phyloP scores from a whole-genome alignment of 2,888 invertebrate species.

The Rhamphomyia laevipes region DNA sequence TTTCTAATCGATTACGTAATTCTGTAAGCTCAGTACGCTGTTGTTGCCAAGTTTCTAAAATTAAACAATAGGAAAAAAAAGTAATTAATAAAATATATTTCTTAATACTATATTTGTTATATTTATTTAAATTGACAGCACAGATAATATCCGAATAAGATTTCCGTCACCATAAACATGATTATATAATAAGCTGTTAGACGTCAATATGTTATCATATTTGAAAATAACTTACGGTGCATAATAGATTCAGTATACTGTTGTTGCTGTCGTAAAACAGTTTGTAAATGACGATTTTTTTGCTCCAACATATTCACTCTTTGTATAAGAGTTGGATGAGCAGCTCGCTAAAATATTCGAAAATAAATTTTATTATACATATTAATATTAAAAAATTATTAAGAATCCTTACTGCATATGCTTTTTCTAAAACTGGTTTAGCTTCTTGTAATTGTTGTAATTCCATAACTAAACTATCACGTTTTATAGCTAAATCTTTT shows the following conservation, averaged over 20 bases:
- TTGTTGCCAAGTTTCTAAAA: constrained; percentile 35
- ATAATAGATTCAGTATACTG: constrained; percentile 49
- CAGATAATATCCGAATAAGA: no score
- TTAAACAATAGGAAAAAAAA: constrained; percentile 3
- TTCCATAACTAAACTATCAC: constrained; percentile 38
- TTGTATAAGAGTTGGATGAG: constrained; percentile 36
- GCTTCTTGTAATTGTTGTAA: constrained; percentile 38
- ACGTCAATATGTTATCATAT: no score
- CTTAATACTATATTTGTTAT: no score
- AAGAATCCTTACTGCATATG: constrained; percentile 32
- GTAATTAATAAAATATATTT: constrained; percentile 1
- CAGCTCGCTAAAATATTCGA: constrained; percentile 26
- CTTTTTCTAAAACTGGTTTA: constrained; percentile 36
- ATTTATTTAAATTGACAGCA: no score
- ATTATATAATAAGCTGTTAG: no score
- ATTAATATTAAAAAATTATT: neutral
- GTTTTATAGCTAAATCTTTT: constrained; percentile 32
- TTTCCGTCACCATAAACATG: no score
- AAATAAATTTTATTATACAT: neutral
- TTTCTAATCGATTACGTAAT: constrained; percentile 41
- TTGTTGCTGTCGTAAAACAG: constrained; percentile 50
- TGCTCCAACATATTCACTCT: constrained; percentile 45
- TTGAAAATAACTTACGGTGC: constrained; percentile 41
- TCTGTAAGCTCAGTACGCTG: constrained; percentile 37
- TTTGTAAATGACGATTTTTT: constrained; percentile 49